Evolutionary conservation across 2,888 invertebrate species (phyloP).

Genomic region (Mesoligia furuncula): DNA sequence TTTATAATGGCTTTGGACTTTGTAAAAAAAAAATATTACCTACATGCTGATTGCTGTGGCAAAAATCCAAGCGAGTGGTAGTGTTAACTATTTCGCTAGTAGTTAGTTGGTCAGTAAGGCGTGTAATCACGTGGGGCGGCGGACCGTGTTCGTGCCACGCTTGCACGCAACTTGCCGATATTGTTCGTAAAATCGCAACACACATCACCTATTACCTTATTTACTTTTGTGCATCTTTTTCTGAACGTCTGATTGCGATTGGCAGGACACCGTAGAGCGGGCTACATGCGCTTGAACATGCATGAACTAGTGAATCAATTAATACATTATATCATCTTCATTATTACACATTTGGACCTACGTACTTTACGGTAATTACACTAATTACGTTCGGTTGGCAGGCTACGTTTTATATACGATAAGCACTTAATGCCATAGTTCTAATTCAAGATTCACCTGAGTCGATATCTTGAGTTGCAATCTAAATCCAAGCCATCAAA

Average conservation of each 20-base stretch:
- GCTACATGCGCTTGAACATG: conserved; percentile 9
- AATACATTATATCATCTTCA: conserved; percentile 7
- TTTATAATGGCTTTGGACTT: background rate
- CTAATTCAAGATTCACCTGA: background rate
- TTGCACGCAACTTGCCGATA: conserved; percentile 77
- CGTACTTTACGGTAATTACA: background rate
- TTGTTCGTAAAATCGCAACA: conserved; percentile 61
- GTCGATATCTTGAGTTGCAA: background rate
- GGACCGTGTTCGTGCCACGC: conserved; percentile 79
- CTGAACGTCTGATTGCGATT: conserved; percentile 9
- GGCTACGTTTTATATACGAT: background rate
- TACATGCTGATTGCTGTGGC: conserved; percentile 1
- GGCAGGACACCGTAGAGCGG: background rate
- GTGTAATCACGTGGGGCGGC: conserved; percentile 83
- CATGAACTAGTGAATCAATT: conserved; percentile 24
- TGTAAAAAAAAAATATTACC: conserved; percentile 14
- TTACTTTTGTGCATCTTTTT: conserved; percentile 51
- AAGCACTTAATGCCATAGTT: background rate
- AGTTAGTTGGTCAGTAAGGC: conserved; percentile 83
- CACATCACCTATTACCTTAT: conserved; percentile 62
- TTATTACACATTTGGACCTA: background rate
- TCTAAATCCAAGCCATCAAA: conserved; percentile 4
- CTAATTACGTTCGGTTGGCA: background rate
- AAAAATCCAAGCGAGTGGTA: conserved; percentile 29
- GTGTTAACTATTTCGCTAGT: conserved; percentile 75